These are phyloP conservation scores for Isichthys henryi DNA, from an alignment of 2,113 vertebrate species.

Conservation along the genomic window DNA sequence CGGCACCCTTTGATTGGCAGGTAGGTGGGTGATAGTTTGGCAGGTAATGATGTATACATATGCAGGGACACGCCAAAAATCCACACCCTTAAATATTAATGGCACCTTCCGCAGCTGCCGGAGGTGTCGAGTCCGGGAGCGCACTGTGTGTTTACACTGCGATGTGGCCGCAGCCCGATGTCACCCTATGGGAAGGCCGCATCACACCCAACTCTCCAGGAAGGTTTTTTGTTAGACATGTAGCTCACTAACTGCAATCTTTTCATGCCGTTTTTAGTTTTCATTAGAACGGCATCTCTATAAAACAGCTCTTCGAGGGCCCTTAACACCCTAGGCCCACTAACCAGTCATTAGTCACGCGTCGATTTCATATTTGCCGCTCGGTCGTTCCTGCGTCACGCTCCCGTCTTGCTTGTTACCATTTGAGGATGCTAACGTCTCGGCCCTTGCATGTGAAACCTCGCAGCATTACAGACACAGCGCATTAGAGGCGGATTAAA, in stretches of 20 bases:
- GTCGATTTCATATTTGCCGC: neutral
- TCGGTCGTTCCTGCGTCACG: neutral
- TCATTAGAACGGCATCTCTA: neutral
- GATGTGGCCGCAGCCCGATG: neutral
- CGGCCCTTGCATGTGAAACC: neutral
- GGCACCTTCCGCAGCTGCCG: slow-evolving; percentile 17
- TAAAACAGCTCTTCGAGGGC: neutral
- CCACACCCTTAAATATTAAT: slow-evolving; percentile 44
- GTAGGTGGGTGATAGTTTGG: neutral
- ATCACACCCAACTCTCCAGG: neutral
- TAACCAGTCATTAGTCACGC: neutral
- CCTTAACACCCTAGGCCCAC: neutral
- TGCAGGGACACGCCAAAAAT: slow-evolving; percentile 40
- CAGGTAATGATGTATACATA: slow-evolving; percentile 29
- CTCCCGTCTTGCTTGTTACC: neutral
- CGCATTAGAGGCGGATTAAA: neutral
- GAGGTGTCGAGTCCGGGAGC: neutral
- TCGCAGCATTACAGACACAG: neutral
- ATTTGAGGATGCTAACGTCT: neutral
- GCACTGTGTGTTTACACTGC: neutral
- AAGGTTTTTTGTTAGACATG: neutral
- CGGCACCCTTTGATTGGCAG: neutral
- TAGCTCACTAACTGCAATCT: neutral
- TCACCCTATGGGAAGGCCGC: neutral
- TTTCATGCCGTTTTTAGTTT: neutral